These are phyloP conservation scores for Synergus laeviventris DNA, from an alignment of 2,888 invertebrate species.

Conservation along the genomic window DNA sequence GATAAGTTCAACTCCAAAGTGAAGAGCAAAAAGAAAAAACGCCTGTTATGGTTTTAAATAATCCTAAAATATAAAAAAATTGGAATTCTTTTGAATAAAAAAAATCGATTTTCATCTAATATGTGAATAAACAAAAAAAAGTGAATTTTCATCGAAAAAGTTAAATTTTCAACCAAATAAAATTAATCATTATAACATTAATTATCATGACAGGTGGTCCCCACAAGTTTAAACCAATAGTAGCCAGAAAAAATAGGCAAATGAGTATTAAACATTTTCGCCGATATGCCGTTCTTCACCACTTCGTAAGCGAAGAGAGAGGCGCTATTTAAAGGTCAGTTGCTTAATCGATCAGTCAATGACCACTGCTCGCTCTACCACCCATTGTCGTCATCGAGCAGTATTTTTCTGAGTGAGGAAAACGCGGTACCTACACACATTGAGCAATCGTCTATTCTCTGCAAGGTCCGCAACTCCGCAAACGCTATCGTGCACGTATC, in stretches of 20 bases:
- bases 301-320: not conserved
- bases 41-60: no score
- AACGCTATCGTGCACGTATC: slow-evolving; percentile 57
- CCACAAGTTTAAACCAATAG: no score
- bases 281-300: not conserved
- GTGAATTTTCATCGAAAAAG: no score
- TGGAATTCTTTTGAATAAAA: no score
- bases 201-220: no score
- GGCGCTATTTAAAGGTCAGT: not conserved
- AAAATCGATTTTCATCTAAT: no score
- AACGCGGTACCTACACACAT: slow-evolving; percentile 50
- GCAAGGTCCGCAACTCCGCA: slow-evolving; percentile 68
- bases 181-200: no score
- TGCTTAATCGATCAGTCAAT: slow-evolving; percentile 30
- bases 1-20: no score
- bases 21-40: no score
- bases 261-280: not conserved
- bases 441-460: slow-evolving; percentile 69
- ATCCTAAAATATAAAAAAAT: no score
- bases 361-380: not conserved
- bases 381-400: not conserved
- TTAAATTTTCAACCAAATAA: no score
- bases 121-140: no score
- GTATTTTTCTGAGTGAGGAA: slow-evolving; percentile 29
- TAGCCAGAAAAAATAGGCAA: not conserved